Evolutionary conservation across 2,113 vertebrate genomes (phyloP).

Genomic region (Dunckerocampus dactyliophorus): DNA sequence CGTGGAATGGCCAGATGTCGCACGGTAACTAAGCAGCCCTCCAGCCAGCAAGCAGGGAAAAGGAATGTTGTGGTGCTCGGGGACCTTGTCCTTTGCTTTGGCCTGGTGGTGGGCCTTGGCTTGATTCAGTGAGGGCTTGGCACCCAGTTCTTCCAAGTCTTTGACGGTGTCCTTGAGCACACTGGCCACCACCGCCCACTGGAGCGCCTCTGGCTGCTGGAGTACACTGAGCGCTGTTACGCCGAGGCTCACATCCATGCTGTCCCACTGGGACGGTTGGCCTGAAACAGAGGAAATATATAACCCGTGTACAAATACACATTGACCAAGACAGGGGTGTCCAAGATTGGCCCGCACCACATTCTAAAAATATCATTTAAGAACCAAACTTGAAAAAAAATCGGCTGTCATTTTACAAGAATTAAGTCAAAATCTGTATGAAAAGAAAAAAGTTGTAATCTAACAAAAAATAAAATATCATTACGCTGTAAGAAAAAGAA

Average conservation of each 20-base stretch:
- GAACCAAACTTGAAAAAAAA: too few species aligned
- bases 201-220: conserved; percentile 96
- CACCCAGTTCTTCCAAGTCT: conserved; percentile 95
- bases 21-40: conserved; percentile 92
- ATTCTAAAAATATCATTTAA: too few species aligned
- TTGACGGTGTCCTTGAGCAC: conserved; percentile 97
- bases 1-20: conserved; percentile 82
- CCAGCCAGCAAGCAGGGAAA: conserved; percentile 95
- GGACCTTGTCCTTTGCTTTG: conserved; percentile 90
- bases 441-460: too few species aligned
- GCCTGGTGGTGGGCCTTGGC: conserved; percentile 79
- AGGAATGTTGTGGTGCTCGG: conserved; percentile 98
- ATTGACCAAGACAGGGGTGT: background rate
- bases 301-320: background rate
- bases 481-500: too few species aligned
- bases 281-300: conserved; percentile 68
- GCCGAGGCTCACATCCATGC: conserved; percentile 90
- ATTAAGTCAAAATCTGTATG: too few species aligned
- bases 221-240: conserved; percentile 93
- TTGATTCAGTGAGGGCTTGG: conserved; percentile 85
- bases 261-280: conserved; percentile 90
- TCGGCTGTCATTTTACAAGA: too few species aligned
- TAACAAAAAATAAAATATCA: too few species aligned
- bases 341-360: too few species aligned
- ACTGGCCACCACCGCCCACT: conserved; percentile 98